Base-by-base conservation (phyloP, 2,113 vertebrate genomes). In the Brienomyrus longianalis region DNA sequence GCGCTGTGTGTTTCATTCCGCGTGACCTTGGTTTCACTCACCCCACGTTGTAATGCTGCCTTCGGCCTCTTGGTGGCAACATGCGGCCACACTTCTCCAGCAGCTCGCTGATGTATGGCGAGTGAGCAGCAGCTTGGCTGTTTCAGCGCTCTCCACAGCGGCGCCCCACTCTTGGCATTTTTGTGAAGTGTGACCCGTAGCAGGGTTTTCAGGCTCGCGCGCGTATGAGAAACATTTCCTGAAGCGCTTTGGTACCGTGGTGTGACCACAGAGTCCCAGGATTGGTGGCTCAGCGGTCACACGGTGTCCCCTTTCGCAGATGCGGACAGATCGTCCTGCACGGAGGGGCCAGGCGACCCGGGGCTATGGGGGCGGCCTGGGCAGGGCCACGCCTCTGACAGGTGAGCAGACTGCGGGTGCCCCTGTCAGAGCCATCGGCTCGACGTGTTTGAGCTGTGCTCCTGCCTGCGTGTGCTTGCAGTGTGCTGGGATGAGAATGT, bases 311-410 rank as follows among this genome's bases (percentile, higher is more conserved):
- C 92, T 74, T 27, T 90, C 74, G 27, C 91, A 96, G 96, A 95
- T 15, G 90, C 91, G 94, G 97, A 97, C 77, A 97, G 95, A 91
- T 95, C 97, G 94, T 96, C 96, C 86, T 95, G 94, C 92, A 96
- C 94, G 89, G 97, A 97, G 52, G 95, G 95, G 93, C 96, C 92
- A 92, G 66, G n/a, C 50, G 96, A 96, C 92, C 97, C 94, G 90
- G 95, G 94, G 43, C 96, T 97, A 93, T 98, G 98, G 98, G 98
- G 96, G 83, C 97, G 98, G 96, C 96, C 94, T 88, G 95, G 95
- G 2, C 96, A 96, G 89, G 97, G 98, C 90, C 95, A 93, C 85
- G 93, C 94, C 91, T 95, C 94, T 80, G 95, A 92, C 3, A 93
- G 92, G 95, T 95, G 83, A 92, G 88, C 74, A 17, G 2, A 77